These are phyloP conservation scores for Peribatodes rhomboidaria DNA, from an alignment of 2,888 invertebrate genomes.

Conservation along the genomic window DNA sequence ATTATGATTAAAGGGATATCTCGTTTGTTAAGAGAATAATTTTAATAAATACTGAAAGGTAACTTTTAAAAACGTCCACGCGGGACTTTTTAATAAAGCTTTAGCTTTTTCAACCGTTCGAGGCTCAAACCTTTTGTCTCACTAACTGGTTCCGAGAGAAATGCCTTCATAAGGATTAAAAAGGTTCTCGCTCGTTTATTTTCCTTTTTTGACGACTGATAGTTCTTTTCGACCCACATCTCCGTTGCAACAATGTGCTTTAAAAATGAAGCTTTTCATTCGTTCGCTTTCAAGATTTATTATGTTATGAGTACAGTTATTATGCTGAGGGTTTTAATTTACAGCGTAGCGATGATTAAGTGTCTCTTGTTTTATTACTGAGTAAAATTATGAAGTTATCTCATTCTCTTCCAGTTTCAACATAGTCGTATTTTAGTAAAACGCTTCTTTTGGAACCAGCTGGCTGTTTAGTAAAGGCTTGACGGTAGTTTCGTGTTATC, in stretches of 20 bases:
- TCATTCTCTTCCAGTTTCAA: background rate
- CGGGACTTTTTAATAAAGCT: slow-evolving; percentile 18
- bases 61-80: slow-evolving; percentile 5
- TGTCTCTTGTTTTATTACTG: slow-evolving; percentile 5
- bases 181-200: slow-evolving; percentile 56
- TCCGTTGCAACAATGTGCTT: slow-evolving; percentile 46
- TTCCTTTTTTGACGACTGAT: slow-evolving; percentile 61
- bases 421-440: no score
- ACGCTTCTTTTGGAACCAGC: no score
- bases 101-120: slow-evolving; percentile 11
- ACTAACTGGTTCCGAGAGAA: slow-evolving; percentile 61
- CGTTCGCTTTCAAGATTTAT: slow-evolving; percentile 19
- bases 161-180: slow-evolving; percentile 60
- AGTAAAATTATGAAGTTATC: background rate
- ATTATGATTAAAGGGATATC: background rate
- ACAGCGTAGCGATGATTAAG: background rate
- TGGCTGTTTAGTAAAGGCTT: no score
- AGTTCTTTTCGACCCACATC: slow-evolving; percentile 54
- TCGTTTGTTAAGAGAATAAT: background rate
- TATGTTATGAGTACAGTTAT: slow-evolving; percentile 5
- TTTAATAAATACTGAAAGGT: background rate
- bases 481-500: no score
- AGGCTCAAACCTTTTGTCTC: slow-evolving; percentile 58
- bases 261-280: slow-evolving; percentile 26
- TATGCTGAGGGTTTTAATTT: slow-evolving; percentile 7